phyloP scores from a whole-genome alignment of 92 coral and sea anemone species.

The Zoanthus solanderi region DNA sequence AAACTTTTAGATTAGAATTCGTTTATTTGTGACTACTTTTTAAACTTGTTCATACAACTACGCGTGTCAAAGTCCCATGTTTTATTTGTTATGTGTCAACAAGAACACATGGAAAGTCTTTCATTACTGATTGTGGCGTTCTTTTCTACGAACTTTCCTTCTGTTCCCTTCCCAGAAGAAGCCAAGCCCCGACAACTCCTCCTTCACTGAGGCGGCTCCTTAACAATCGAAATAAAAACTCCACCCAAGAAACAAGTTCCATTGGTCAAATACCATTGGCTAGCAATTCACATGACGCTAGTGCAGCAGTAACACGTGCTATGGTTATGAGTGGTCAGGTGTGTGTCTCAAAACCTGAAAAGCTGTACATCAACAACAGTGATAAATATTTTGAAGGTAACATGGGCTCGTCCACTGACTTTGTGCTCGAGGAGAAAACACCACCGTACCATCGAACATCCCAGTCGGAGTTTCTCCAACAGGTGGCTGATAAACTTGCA shows the following conservation, averaged over 20 bases:
- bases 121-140: no score
- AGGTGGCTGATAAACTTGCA: slow-evolving; percentile 82
- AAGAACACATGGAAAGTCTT: no score
- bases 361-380: not conserved
- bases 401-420: not conserved
- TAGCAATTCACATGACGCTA: slow-evolving; percentile 5
- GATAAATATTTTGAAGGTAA: not conserved
- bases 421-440: slow-evolving; percentile 55
- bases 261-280: not conserved
- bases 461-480: slow-evolving; percentile 81
- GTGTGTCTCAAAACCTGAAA: slow-evolving; percentile 36
- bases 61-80: no score
- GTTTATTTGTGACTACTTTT: no score
- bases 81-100: no score
- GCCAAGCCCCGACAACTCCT: slow-evolving; percentile 65
- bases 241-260: not conserved
- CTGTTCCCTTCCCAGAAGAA: slow-evolving; percentile 30
- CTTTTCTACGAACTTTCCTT: not conserved
- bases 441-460: slow-evolving; percentile 63
- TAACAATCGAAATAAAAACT: slow-evolving; percentile 12
- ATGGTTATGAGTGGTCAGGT: slow-evolving; percentile 26
- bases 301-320: not conserved
- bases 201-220: slow-evolving; percentile 68
- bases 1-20: no score
- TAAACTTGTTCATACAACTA: no score